A percentile compares a stretch with the other conserved stretches of the same genome.
Conservation (phyloP, 2,113 vertebrate genomes). For the Lamprotornis superbus region DNA sequence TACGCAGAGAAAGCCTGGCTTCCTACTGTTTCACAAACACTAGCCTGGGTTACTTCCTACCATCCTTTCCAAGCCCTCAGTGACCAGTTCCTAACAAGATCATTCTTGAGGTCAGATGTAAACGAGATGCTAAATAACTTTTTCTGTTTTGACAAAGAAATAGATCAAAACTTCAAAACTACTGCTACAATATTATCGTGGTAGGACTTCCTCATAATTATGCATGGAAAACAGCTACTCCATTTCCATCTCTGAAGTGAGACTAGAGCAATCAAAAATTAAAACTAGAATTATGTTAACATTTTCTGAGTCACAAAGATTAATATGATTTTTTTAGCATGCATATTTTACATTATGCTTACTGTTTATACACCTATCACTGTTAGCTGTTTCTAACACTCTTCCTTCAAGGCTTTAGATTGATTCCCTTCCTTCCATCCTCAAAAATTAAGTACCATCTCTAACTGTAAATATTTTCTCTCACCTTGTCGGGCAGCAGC, state of each 20-base stretch:
- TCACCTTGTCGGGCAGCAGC: conserved; percentile 91
- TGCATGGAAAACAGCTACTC: background rate
- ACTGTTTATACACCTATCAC: background rate
- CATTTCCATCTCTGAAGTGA: background rate
- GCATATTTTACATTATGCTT: background rate
- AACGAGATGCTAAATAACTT: background rate
- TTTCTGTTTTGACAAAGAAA: background rate
- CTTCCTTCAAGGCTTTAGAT: background rate
- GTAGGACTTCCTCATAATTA: background rate
- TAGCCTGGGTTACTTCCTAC: background rate
- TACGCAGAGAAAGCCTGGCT: background rate
- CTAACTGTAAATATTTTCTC: background rate
- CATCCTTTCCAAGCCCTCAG: background rate
- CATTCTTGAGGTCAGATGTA: background rate
- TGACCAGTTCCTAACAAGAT: background rate
- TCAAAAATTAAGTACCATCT: background rate
- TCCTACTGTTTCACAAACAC: background rate
- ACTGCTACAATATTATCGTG: background rate
- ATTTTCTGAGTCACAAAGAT: background rate
- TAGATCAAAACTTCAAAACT: background rate
- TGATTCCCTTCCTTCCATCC: background rate
- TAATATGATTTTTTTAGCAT: background rate
- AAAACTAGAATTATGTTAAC: background rate
- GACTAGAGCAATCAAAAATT: background rate
- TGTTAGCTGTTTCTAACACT: background rate